A percentile compares a stretch with the other conserved stretches of the same genome.
phyloP scores from a whole-genome alignment of 53 echinoderm and acorn worm genomes.

The Luidia sarsii region DNA sequence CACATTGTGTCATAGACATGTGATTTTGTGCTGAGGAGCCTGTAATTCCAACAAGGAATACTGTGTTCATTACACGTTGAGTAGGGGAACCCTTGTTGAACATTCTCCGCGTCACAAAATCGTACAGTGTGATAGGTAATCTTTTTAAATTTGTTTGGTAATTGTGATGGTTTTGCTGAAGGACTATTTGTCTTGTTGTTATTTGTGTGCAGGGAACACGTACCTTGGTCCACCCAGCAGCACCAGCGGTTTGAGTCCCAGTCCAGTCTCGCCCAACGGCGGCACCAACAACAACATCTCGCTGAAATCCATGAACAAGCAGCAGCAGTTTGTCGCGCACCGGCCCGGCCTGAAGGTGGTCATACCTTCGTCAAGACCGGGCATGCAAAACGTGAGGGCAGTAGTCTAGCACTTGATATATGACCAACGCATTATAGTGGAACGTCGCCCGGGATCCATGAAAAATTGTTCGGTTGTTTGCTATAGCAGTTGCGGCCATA shows the following conservation, averaged over 20 bases:
- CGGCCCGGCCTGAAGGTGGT: slow-evolving; percentile 92
- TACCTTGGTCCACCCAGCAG: slow-evolving; percentile 74
- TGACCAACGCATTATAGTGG: too few relatives aligned
- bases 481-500: too few relatives aligned
- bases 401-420: background rate
- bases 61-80: too few relatives aligned
- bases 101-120: too few relatives aligned
- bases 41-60: too few relatives aligned
- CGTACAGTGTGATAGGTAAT: too few relatives aligned
- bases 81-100: too few relatives aligned
- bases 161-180: background rate
- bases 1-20: too few relatives aligned
- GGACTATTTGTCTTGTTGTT: background rate
- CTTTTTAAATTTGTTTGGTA: too few relatives aligned
- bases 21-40: too few relatives aligned
- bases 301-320: slow-evolving; percentile 74
- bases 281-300: slow-evolving; percentile 89
- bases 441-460: too few relatives aligned
- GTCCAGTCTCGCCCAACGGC: slow-evolving; percentile 66
- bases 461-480: too few relatives aligned
- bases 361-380: slow-evolving; percentile 73
- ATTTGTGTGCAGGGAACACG: slow-evolving; percentile 70
- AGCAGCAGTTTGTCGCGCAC: slow-evolving; percentile 35
- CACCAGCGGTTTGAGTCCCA: slow-evolving; percentile 32
- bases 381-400: slow-evolving; percentile 39